Base-by-base conservation (phyloP, 2,888 invertebrate genomes). In the Drosophila neonasuta region DNA sequence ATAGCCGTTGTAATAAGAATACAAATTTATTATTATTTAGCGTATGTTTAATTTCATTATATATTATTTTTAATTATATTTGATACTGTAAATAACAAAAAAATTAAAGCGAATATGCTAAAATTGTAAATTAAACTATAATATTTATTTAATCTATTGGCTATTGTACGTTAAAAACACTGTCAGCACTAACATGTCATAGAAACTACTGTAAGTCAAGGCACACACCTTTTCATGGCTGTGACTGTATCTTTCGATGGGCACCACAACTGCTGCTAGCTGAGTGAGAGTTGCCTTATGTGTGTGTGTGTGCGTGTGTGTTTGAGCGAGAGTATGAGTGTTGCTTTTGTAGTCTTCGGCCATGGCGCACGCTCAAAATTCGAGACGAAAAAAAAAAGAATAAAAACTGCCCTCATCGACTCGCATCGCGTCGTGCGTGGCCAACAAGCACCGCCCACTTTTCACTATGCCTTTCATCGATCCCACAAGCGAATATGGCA, bases 361-460 rank as follows among this genome's bases (percentile, higher is more conserved):
- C 68, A 85, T 85, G 80, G 83, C 86, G 82, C 82, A 82, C 79
- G 71, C 82, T 82, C 86, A 49, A 62, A 68, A 60, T 51, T 8
- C 56, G 44, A 61, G 4, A 24, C 6, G 54, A 44, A 51, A 30
- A 45, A 34, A 41, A 41, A 39, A 64, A 71, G 62, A 65, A 71
- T 68, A 45, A 64, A 71, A 71, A 65, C 75, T 68, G 30, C 74
- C 75, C 74, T 68, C 55, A 49, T 51, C 64, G 60, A 49, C 61
- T 52, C 52, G 9, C 57, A 39, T 52, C 61, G 51, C 52, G 29
- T 77, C 68, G 66, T 76, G 71, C 73, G 73, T 80, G 61, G 70
- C 70, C 67, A 57, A 51, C 59, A 77, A 74, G 75, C 73, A 74
- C 85, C 87, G 83, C 87, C 88, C 74, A 81, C 74, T 80, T 85